Base-by-base conservation (phyloP, 2,113 vertebrate genomes). In the Triplophysa rosa region DNA sequence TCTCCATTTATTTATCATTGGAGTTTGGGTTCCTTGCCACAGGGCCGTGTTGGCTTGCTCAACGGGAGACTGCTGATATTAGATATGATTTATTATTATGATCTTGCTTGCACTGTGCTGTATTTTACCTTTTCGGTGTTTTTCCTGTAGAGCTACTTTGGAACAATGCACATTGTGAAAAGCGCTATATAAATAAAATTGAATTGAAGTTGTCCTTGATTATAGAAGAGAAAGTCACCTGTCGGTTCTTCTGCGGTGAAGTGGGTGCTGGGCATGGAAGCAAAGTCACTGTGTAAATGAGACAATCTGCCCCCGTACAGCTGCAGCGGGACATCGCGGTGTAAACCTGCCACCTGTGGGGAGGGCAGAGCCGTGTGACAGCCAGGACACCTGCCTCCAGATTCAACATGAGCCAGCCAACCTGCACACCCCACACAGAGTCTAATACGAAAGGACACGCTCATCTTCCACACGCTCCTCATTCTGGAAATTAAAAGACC, bases 331-430 rank as follows among this genome's bases (percentile, higher is more conserved):
- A 14, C 79, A 23, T 24, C n/a, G 23, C 23, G 29, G 13, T 65
- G 24, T 69, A 75, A 75, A 65, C 9, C 17, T 26, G 67, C 42
- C 72, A 77, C 69, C 72, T 69, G 68, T 40, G 52, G 65, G 52
- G 12, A 75, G 62, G 58, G 19, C n/a, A 85, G 76, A 83, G 87
- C 54, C 4, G 42, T 29, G 69, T 62, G 80, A 78, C 37, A 84
- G 86, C 82, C 85, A 74, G 80, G 82, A 86, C 67, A 81, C 84
- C 88, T 87, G 86, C 86, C 86, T 84, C 81, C 84, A 84, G 86
- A 89, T 90, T 92, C 89, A 89, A 90, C 89, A 89, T 87, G 85
- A 89, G 82, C 89, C 86, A 81, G 86, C 84, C 82, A 81, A 89
- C 85, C 88, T 85, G 82, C 83, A 84, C 86, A 85, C 84, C 89